Percentiles rank a stretch among this genome's conserved stretches.
Conservation (phyloP, 2,888 invertebrate genomes). For the Caenorhabditis japonica region DNA sequence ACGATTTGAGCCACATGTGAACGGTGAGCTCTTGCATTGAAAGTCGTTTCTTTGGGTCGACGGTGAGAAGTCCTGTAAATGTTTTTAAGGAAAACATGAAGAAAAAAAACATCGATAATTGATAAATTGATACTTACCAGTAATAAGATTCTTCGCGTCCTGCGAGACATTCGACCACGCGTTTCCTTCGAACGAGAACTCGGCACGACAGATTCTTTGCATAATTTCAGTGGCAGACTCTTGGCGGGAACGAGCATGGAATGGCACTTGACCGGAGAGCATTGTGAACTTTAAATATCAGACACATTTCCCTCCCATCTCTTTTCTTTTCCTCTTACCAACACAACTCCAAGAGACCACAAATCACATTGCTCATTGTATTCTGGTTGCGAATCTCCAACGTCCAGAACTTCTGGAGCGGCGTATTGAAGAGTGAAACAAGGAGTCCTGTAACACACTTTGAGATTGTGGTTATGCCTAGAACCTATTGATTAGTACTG, state of each 20-base stretch:
- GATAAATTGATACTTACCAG: constrained; percentile 77
- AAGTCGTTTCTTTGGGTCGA: constrained; percentile 85
- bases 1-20: constrained; percentile 83
- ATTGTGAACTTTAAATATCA: constrained; percentile 83
- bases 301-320: not conserved
- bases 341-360: constrained; percentile 94
- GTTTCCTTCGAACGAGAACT: constrained; percentile 84
- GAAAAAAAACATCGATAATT: no score
- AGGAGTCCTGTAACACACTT: constrained; percentile 82
- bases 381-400: constrained; percentile 79
- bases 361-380: constrained; percentile 95
- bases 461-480: not conserved
- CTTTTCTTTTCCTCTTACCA: constrained; percentile 81
- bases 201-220: constrained; percentile 86
- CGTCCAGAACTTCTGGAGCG: constrained; percentile 90
- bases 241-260: constrained; percentile 83
- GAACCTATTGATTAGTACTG: constrained; percentile 22
- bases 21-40: constrained; percentile 82
- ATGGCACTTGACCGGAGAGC: constrained; percentile 89
- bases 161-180: constrained; percentile 85
- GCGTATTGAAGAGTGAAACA: constrained; percentile 95
- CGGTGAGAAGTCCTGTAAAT: constrained; percentile 83
- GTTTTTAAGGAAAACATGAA: no score
- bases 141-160: constrained; percentile 85
- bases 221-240: constrained; percentile 86